Evolutionary conservation across 2,888 invertebrate genomes (phyloP), one percentile per base, ranked within the genome.

Genomic region (Sphinx pinastri): DNA sequence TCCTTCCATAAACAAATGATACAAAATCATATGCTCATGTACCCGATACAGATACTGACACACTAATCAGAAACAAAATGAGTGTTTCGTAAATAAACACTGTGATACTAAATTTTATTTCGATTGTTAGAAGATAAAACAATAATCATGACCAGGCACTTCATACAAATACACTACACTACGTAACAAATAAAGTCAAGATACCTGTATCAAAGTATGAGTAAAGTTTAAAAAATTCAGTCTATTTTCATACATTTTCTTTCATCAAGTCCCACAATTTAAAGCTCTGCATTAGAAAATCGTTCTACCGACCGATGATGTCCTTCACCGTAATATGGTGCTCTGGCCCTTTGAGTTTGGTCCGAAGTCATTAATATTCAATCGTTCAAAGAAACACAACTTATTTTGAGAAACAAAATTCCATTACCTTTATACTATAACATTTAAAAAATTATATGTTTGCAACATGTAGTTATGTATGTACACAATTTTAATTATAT

Each of bases 131-230:
- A 63, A 77, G 75, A 75, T 70, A 67, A 76, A 73, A 71, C 63
- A 71, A 73, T 71, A 73, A 68, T 72, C 75, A 79, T 74, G 74
- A 77, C 79, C 77, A 87, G 84, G 84, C 86, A 86, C 87, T 86
- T 85, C 69, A 79, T 75, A 82, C 47, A 63, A 47, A 79, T 69
- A 69, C 60, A 69, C 54, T 81, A 82, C 76, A 79, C 82, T 86
- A 83, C 77, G 77, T 76, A 85, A 85, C 79, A 82, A 85, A 83
- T 84, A 85, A 84, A 87, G 88, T 89, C 91, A 85, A 84, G 85
- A 84, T 87, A 91, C 89, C 92, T 92, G 92, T 91, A 92, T 88
- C 89, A 86, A 87, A 87, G 89, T 88, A 90, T 83, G 87, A 89
- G 90, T 91, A 88, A 88, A 89, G 84, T 85, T 88, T 86, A 84